Evolutionary conservation across 35 echinoderm and acorn worm species (phyloP).

Genomic region (Apostichopus parvimensis): DNA sequence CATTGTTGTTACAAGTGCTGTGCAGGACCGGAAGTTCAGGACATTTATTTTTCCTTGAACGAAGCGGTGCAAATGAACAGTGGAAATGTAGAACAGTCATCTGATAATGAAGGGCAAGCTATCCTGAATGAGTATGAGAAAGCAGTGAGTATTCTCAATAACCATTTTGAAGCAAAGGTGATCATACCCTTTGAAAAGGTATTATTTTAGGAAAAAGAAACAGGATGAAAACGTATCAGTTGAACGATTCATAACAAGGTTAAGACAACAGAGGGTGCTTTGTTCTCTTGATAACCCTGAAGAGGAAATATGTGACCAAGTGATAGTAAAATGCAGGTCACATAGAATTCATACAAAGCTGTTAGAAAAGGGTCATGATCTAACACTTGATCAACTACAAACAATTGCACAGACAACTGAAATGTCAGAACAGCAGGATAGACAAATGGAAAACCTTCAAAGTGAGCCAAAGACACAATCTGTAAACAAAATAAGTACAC

Average conservation of each 20-base stretch:
- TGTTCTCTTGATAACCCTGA: slow-evolving; percentile 38
- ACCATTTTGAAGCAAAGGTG: slow-evolving; percentile 56
- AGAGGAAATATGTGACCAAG: slow-evolving; percentile 56
- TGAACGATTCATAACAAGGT: slow-evolving; percentile 58
- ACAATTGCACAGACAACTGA: slow-evolving; percentile 61
- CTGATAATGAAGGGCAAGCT: no score
- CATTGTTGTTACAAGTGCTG: slow-evolving; percentile 42
- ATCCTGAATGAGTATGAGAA: no score
- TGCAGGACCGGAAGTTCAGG: slow-evolving; percentile 69
- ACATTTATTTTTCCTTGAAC: slow-evolving; percentile 67
- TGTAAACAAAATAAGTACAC: no score
- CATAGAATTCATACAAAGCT: slow-evolving; percentile 40
- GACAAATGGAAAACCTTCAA: slow-evolving; percentile 21
- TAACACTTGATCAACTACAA: slow-evolving; percentile 52
- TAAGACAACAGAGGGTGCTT: slow-evolving; percentile 34
- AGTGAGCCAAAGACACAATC: no score
- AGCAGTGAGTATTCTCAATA: neutral
- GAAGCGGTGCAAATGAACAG: neutral
- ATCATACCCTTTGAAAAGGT: slow-evolving; percentile 68
- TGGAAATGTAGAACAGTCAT: no score
- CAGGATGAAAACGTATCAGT: slow-evolving; percentile 57
- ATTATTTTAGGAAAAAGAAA: slow-evolving; percentile 55
- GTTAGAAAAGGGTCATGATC: slow-evolving; percentile 50
- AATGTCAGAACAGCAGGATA: slow-evolving; percentile 36
- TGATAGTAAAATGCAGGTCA: slow-evolving; percentile 71